Conservation (phyloP, 2,113 vertebrate genomes). For the Melanocharis versteri region DNA sequence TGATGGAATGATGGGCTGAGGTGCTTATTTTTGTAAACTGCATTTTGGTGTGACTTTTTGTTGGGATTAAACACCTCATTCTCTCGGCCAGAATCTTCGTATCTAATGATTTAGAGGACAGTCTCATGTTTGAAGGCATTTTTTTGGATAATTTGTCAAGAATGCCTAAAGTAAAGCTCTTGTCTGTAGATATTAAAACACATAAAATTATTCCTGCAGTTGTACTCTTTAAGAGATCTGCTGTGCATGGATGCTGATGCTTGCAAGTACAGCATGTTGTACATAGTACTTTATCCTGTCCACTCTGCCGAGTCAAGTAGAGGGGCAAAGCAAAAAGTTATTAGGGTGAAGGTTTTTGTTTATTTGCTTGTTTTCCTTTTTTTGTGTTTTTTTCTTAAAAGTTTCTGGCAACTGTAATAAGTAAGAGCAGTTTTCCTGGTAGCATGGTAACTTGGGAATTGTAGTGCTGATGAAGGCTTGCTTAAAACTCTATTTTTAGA, state of each 20-base stretch:
- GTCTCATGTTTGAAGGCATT: fast-evolving
- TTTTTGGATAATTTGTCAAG: not conserved
- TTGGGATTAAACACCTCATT: not conserved
- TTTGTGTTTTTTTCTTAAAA: not conserved
- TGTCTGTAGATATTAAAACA: not conserved
- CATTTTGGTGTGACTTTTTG: not conserved
- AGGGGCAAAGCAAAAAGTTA: not conserved
- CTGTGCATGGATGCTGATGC: not conserved
- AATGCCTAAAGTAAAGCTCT: not conserved
- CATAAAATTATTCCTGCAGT: not conserved
- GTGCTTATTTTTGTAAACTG: not conserved
- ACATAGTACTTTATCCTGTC: not conserved
- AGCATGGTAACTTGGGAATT: not conserved
- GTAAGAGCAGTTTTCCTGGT: not conserved
- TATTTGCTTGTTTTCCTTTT: no score
- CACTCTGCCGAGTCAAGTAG: not conserved
- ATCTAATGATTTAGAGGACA: not conserved
- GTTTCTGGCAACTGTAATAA: not conserved
- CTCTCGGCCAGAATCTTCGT: not conserved
- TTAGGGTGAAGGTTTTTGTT: not conserved
- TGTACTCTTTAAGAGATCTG: not conserved
- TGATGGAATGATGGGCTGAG: not conserved
- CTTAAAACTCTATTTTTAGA: not conserved
- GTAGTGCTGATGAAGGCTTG: not conserved
- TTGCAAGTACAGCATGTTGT: not conserved